These are phyloP conservation scores for Rhinogobio ventralis DNA, from an alignment of 2,797 vertebrate species.

Conservation along the genomic window DNA sequence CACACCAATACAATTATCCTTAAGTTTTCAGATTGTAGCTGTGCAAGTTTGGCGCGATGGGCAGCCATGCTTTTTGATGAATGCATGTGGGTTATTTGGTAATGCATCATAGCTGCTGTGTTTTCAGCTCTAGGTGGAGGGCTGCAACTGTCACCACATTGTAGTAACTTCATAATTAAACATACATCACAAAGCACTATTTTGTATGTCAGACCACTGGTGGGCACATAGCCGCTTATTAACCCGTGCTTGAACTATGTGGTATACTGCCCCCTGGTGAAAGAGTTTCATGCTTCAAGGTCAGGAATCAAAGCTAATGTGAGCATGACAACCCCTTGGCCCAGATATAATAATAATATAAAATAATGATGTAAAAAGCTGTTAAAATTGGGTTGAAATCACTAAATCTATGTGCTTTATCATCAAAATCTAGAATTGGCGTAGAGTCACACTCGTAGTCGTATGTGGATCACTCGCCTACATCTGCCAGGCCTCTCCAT, in stretches of 20 bases:
- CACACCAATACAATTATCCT: not conserved
- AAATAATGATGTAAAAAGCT: not conserved
- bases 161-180: conserved; percentile 75
- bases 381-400: conserved; percentile 2
- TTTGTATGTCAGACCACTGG: conserved; percentile 1
- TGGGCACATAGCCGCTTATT: not conserved
- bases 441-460: conserved; percentile 58
- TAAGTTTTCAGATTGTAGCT: conserved; percentile 9
- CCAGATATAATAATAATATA: not conserved
- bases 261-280: conserved; percentile 55
- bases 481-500: conserved; percentile 73
- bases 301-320: not conserved
- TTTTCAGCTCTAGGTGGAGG: conserved; percentile 15
- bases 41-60: not conserved
- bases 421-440: conserved; percentile 1
- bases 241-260: conserved; percentile 30
- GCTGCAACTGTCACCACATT: conserved; percentile 2
- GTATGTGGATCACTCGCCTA: conserved; percentile 78
- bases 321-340: not conserved
- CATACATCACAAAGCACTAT: conserved; percentile 61
- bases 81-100: conserved; percentile 33
- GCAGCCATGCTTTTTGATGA: conserved; percentile 35
- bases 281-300: not conserved
- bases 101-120: conserved; percentile 39
- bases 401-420: conserved; percentile 21